Base-by-base conservation (phyloP, 2,113 vertebrate species). In the Salminus brasiliensis region DNA sequence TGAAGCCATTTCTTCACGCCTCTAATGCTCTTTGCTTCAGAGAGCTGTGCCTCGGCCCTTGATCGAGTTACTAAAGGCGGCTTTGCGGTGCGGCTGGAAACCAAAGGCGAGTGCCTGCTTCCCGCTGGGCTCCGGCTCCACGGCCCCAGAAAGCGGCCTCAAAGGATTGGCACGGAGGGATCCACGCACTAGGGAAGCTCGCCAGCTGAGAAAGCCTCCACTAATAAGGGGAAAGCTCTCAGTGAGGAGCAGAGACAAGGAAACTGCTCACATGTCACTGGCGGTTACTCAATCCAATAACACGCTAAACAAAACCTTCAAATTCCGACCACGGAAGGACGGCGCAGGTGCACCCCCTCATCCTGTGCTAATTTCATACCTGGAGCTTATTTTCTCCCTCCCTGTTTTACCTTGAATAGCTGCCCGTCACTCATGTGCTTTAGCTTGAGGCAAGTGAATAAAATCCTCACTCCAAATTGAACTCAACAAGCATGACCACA, bases 1-100 rank as follows among this genome's bases (percentile, higher is more conserved):
- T 85, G 85, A 84, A 88, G 88, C 88, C 86, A 73, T 85, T 89
- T 85, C 86, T 90, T 88, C 85, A 89, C 81, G 87, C 87, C 84
- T 88, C 89, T 91, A 92, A 92, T 89, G 87, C 88, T 89, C 87
- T 90, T 90, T 89, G 84, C 90, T 91, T 90, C 88, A 90, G 87
- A 90, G 86, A 86, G 89, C 88, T 60, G 85, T 85, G 88, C 88
- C 88, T 90, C 87, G 55, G 85, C 83, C 81, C 89, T 89, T 88
- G 88, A 92, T 92, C 87, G 84, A 90, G 87, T 90, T 88, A 89
- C 89, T 91, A 89, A 91, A 91, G 81, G 85, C 78, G 78, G 90
- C 88, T 89, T 90, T 89, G 88, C 87, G 29, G 79, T 85, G 85
- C 89, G 88, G 86, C 88, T 85, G 80, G 82, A 88, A 88, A 90